Evolutionary conservation across 2,113 vertebrate species (phyloP).

Genomic region (Mystacornis crossleyi): DNA sequence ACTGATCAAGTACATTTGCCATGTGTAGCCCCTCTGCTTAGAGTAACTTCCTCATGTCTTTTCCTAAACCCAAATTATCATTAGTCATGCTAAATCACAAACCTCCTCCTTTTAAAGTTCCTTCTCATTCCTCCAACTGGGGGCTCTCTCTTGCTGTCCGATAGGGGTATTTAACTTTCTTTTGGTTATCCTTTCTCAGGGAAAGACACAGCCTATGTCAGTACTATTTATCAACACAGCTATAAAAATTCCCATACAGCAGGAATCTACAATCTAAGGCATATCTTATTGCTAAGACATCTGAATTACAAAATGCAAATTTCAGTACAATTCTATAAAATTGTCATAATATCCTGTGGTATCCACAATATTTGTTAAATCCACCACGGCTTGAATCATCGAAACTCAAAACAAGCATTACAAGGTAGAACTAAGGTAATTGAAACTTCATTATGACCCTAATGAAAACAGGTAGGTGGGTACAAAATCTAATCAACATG

Average conservation of each 20-base stretch:
- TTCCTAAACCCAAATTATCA: constrained; percentile 58
- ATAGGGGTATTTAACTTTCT: background rate
- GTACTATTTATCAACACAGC: background rate
- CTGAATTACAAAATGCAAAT: background rate
- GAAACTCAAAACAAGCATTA: background rate
- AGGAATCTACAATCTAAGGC: background rate
- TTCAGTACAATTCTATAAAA: background rate
- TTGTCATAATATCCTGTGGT: background rate
- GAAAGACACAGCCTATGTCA: background rate
- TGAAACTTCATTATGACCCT: background rate
- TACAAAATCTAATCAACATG: background rate
- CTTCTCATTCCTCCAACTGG: background rate
- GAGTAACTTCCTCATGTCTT: constrained; percentile 27
- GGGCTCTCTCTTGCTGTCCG: constrained; percentile 3
- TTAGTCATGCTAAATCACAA: constrained; percentile 27
- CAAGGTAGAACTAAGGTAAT: background rate
- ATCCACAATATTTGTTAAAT: background rate
- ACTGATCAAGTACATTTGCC: constrained; percentile 39
- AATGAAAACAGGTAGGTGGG: background rate
- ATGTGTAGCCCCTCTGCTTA: constrained; percentile 61
- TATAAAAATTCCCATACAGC: background rate
- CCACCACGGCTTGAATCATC: fast-evolving
- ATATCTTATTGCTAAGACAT: background rate
- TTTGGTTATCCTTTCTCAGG: background rate
- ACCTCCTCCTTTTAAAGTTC: constrained; percentile 22